These are phyloP conservation scores for Calephelis perditalis DNA, from an alignment of 2,888 invertebrate genomes.

Conservation along the genomic window DNA sequence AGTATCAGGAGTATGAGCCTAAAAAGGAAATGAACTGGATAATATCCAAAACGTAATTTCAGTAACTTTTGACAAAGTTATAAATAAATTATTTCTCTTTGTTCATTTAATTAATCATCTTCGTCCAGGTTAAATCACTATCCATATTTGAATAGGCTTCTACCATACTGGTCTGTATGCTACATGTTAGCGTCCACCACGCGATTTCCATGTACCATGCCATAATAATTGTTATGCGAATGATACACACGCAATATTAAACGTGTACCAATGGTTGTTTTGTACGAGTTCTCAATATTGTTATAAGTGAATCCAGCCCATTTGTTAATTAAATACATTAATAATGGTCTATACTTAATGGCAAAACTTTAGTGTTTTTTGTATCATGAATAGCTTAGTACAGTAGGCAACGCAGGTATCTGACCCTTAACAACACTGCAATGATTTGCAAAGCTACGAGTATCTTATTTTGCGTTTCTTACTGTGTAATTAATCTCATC, in stretches of 20 bases:
- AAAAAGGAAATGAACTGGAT: too few relatives aligned
- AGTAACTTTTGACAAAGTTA: too few relatives aligned
- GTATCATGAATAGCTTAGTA: too few relatives aligned
- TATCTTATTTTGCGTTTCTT: too few relatives aligned
- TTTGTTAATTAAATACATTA: slow-evolving; percentile 33
- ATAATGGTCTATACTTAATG: slow-evolving; percentile 5
- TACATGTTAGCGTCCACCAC: slow-evolving; percentile 45
- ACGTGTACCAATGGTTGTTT: slow-evolving; percentile 27
- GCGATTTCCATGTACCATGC: slow-evolving; percentile 64
- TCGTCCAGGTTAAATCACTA: slow-evolving; percentile 12
- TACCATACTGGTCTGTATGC: slow-evolving; percentile 13
- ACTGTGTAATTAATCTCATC: too few relatives aligned
- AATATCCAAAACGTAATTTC: too few relatives aligned
- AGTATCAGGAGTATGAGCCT: too few relatives aligned
- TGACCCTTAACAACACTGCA: too few relatives aligned
- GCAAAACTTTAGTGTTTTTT: background rate
- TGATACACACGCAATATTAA: slow-evolving; percentile 67
- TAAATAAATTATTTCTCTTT: background rate
- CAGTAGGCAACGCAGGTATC: too few relatives aligned
- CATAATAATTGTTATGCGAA: slow-evolving; percentile 64
- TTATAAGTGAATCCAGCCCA: slow-evolving; percentile 16
- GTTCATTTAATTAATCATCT: slow-evolving; percentile 6
- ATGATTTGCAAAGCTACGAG: too few relatives aligned
- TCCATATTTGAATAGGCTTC: slow-evolving; percentile 19
- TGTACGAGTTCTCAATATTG: slow-evolving; percentile 37